A percentile compares a stretch with the other conserved stretches of the same genome.
Conservation (phyloP, 2,888 invertebrate genomes). For the Xestia xanthographa region DNA sequence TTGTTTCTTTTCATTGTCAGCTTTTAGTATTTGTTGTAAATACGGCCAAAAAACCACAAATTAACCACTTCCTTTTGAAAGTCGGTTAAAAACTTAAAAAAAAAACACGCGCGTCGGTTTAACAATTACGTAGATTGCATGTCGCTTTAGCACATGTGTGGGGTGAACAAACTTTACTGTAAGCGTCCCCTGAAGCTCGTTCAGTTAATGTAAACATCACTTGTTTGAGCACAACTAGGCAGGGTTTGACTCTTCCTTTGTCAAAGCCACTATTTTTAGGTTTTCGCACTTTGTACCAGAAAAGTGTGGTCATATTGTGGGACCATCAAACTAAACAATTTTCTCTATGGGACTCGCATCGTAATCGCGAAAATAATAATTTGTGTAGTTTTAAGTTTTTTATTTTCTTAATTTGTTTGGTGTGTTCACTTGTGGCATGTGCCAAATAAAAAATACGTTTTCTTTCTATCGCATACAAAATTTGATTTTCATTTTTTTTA, state of each 20-base stretch:
- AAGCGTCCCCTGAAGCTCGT: constrained; percentile 80
- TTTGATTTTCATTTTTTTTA: background rate
- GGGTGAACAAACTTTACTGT: constrained; percentile 84
- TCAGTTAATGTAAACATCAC: constrained; percentile 81
- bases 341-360: background rate
- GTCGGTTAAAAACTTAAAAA: constrained; percentile 1
- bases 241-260: constrained; percentile 76
- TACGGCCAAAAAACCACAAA: background rate
- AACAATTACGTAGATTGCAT: constrained; percentile 63
- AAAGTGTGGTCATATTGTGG: background rate
- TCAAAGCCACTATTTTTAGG: constrained; percentile 51
- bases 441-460: no score
- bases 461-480: background rate
- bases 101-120: constrained; percentile 40
- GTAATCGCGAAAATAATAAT: background rate
- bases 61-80: background rate
- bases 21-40: background rate
- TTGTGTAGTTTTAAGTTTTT: no score
- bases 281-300: constrained; percentile 8
- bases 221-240: constrained; percentile 71
- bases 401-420: no score
- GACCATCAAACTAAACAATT: background rate
- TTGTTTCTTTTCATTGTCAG: background rate
- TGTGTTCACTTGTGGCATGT: no score
- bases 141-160: constrained; percentile 70